Evolutionary conservation across 2,888 invertebrate genomes (phyloP), one percentile per base, ranked within the genome.

Genomic region (Eupithecia centaureata): DNA sequence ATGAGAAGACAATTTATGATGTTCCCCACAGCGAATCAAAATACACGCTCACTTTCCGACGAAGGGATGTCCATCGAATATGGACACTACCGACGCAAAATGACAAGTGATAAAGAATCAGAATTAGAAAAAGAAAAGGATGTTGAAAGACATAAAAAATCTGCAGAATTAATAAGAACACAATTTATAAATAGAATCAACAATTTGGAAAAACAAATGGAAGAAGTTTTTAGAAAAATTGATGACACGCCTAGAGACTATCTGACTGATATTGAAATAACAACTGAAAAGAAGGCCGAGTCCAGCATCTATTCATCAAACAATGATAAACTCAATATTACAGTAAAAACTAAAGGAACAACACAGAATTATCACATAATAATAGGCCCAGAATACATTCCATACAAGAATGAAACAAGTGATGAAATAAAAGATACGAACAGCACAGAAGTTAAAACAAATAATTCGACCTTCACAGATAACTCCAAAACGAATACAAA

Each of bases 201-300:
- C 5, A 58, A 65, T 15, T 57, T 65, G 25, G 64, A 64, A 42
- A 68, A 64, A 38, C 58, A 58, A 25, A 58, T 64, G 64, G 52
- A 64, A 61, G 61, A 64, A n/a, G 18, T 64, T 1, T 61, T 38
- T 15, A 52, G 18, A 57, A 68, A 61, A 38, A 51, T 58, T 30
- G 51, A 57, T 13, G 13, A 51, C 28, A 57, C 7, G 22, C 47
- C 22, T 47, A 22, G 3, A 47, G 3, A 47, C 2, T 3, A 47
- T 47, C 1, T 47, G 4, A 10, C 12, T 12, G 1, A 47, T 8
- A 42, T n/a, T n/a, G n/a, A 18, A 18, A 2, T 10, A 42, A 42
- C n/a, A 18, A 42, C 18, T 8, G 3, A 42, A 42, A 22, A 2
- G 22, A 47, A 47, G 22, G 10, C 4, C 7, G 47, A 47, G 27